Percentiles rank a stretch among this genome's conserved stretches.
These are phyloP conservation scores for Rhyacophila brunnea DNA, from an alignment of 1,140 invertebrate species.

Conservation along the genomic window DNA sequence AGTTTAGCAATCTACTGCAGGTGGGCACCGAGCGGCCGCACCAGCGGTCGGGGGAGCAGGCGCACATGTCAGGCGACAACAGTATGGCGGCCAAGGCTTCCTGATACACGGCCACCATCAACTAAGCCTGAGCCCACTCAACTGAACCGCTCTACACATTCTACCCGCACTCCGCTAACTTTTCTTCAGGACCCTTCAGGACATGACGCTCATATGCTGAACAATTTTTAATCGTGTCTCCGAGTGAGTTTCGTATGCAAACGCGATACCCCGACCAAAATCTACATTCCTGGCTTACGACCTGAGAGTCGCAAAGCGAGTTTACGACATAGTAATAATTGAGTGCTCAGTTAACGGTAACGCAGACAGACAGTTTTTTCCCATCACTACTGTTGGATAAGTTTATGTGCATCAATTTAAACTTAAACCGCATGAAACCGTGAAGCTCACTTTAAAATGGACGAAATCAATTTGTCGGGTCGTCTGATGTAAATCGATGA, in stretches of 20 bases:
- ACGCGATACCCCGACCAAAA: slow-evolving; percentile 10
- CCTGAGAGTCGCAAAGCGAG: no score
- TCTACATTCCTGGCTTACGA: slow-evolving; percentile 17
- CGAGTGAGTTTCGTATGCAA: neutral
- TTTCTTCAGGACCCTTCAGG: neutral
- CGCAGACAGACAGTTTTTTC: no score
- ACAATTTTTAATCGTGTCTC: neutral
- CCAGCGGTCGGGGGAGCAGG: slow-evolving; percentile 51
- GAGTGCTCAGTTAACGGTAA: no score
- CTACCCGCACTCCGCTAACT: neutral
- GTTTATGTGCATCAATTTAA: no score
- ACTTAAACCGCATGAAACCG: no score
- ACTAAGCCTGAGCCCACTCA: slow-evolving; percentile 14
- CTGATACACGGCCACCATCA: slow-evolving; percentile 33
- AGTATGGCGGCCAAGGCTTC: slow-evolving; percentile 35
- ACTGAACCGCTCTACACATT: neutral
- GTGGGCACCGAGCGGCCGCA: slow-evolving; percentile 80
- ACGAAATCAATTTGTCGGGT: no score
- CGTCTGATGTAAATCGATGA: no score
- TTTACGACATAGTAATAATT: no score
- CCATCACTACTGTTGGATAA: no score
- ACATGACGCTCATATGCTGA: no score
- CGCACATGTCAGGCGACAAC: slow-evolving; percentile 32
- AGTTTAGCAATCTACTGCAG: slow-evolving; percentile 84
- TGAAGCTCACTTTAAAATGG: no score